phyloP scores from a whole-genome alignment of 2,113 vertebrate genomes.

The Pristiophorus japonicus region DNA sequence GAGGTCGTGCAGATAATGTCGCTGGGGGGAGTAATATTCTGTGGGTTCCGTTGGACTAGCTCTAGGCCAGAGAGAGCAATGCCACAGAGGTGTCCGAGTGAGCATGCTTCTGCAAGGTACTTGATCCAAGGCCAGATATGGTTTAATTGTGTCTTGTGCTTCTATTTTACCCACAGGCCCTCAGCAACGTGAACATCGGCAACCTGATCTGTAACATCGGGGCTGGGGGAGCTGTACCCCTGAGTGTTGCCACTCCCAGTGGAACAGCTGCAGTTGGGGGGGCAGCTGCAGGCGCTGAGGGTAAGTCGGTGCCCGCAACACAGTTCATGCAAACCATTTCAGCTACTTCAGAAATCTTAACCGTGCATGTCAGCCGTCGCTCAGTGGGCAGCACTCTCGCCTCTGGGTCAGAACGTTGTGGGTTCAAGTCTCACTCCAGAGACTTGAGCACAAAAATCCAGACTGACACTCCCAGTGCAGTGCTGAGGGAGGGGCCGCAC shows the following conservation, averaged over 20 bases:
- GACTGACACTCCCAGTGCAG: background rate
- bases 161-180: background rate
- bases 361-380: background rate
- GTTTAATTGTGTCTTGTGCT: background rate
- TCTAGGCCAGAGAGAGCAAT: background rate
- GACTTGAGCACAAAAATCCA: background rate
- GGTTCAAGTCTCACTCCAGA: background rate
- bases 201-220: slow-evolving; percentile 21
- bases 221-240: background rate
- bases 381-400: background rate
- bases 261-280: background rate
- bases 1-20: too few relatives aligned
- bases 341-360: background rate
- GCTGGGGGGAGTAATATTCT: background rate
- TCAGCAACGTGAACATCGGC: slow-evolving; percentile 4
- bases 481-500: background rate
- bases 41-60: background rate
- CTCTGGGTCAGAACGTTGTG: background rate
- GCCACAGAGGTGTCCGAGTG: background rate
- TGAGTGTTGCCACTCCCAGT: background rate
- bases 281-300: background rate
- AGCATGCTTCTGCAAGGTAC: background rate
- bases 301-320: background rate
- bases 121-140: background rate
- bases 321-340: background rate